Evolutionary conservation across 1,140 invertebrate species (phyloP).

Genomic region (Limonius californicus): DNA sequence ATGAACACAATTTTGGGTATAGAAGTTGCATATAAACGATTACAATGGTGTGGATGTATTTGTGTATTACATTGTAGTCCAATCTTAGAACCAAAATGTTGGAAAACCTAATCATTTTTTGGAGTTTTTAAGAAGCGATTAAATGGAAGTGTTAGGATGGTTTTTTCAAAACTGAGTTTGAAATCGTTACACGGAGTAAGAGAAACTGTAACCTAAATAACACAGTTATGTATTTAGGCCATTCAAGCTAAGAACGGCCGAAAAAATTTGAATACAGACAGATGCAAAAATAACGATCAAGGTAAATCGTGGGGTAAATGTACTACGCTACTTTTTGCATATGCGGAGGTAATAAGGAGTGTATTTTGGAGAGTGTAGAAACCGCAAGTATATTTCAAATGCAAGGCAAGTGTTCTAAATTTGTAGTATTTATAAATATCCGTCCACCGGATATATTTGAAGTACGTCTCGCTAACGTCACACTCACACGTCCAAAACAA

Average conservation of each 20-base stretch:
- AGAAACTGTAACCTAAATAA: neutral
- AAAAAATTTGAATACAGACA: neutral
- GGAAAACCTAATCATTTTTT: no score
- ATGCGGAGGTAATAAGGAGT: neutral
- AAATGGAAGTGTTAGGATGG: no score
- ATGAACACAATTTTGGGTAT: no score
- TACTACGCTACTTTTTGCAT: neutral
- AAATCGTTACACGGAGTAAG: no score
- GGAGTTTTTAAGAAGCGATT: no score
- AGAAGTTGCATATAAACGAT: no score
- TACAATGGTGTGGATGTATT: no score
- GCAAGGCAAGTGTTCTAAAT: constrained; percentile 36
- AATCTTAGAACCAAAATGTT: no score
- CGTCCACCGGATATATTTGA: constrained; percentile 39
- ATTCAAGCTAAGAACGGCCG: neutral
- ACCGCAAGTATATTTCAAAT: constrained; percentile 23
- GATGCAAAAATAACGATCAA: neutral
- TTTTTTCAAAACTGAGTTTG: no score
- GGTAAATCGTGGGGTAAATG: neutral
- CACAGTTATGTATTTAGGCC: neutral
- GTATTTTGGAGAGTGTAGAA: constrained; percentile 11
- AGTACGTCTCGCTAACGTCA: constrained; percentile 32
- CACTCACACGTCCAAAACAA: constrained; percentile 28
- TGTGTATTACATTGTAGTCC: no score
- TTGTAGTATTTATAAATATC: constrained; percentile 38